These are phyloP conservation scores for Condylura cristata DNA, from an alignment of 2,113 vertebrate species.

Conservation along the genomic window DNA sequence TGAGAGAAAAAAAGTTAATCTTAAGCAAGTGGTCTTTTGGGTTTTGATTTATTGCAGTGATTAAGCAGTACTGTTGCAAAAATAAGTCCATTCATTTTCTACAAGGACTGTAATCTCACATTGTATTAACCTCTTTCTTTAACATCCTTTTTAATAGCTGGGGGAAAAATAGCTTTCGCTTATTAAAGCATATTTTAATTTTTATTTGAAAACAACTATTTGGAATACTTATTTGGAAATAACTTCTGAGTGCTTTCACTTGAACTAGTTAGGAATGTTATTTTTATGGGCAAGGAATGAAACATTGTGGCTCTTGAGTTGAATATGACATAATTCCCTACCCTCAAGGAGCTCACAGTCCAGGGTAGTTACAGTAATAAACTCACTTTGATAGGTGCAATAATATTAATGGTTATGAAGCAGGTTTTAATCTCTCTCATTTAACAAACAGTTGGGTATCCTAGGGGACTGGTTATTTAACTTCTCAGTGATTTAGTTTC, in stretches of 20 bases:
- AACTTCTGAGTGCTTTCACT: conserved; percentile 44
- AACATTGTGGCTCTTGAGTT: conserved; percentile 1
- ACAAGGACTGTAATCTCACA: conserved; percentile 33
- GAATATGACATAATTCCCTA: neutral
- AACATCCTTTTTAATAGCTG: conserved; percentile 18
- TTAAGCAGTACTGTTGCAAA: conserved; percentile 61
- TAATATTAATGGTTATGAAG: neutral
- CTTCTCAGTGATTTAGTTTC: conserved; percentile 25
- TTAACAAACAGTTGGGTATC: neutral
- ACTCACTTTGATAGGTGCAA: neutral
- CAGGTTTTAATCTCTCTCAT: conserved; percentile 2
- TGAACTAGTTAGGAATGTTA: conserved; percentile 47
- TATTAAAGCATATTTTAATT: conserved; percentile 32
- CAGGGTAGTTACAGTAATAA: conserved; percentile 6
- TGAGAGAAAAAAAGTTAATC: conserved; percentile 58
- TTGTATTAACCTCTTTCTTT: conserved; percentile 41
- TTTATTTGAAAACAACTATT: conserved; percentile 40
- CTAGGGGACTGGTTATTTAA: conserved; percentile 24
- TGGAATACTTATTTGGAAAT: no score
- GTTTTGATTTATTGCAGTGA: conserved; percentile 65
- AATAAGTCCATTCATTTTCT: conserved; percentile 58
- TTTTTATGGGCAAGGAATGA: conserved; percentile 36
- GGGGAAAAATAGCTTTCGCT: conserved; percentile 22
- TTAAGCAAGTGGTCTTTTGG: conserved; percentile 56
- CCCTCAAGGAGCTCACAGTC: conserved; percentile 41